A percentile compares a stretch with the other conserved stretches of the same genome.
Conservation (phyloP, 2,113 vertebrate genomes). For the Uria lomvia region DNA sequence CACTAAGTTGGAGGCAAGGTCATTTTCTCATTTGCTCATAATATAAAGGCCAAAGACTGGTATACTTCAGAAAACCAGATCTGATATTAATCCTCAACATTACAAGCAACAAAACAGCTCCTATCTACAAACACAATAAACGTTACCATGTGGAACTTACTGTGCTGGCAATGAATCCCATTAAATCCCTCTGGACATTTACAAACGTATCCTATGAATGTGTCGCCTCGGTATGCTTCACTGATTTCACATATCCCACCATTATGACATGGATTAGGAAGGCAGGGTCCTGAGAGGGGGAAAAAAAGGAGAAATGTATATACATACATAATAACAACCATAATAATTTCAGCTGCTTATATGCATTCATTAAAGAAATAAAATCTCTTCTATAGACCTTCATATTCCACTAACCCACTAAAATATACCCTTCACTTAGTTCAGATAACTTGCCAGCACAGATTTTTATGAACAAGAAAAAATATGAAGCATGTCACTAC, state of each 20-base stretch:
- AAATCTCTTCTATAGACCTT: not conserved
- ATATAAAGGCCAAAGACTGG: not conserved
- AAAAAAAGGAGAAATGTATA: not conserved
- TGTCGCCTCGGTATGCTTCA: conserved; percentile 93
- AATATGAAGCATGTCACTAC: conserved; percentile 13
- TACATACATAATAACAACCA: not conserved
- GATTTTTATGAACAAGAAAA: conserved; percentile 34
- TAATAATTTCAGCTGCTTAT: not conserved
- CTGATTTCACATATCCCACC: conserved; percentile 94
- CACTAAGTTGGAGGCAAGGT: not conserved
- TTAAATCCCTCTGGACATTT: conserved; percentile 92
- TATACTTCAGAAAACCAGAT: not conserved
- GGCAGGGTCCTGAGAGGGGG: conserved; percentile 83
- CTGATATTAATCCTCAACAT: not conserved
- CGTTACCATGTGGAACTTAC: conserved; percentile 79
- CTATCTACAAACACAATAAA: conserved; percentile 8
- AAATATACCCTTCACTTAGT: not conserved
- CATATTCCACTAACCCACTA: not conserved
- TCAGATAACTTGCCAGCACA: not conserved
- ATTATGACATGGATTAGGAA: conserved; percentile 97
- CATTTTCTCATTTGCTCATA: not conserved
- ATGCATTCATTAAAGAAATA: not conserved
- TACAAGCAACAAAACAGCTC: not conserved
- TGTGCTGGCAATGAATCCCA: conserved; percentile 97
- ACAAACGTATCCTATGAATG: conserved; percentile 95